phyloP scores from a whole-genome alignment of 1,140 invertebrate species.

The Psilanteris sp. region DNA sequence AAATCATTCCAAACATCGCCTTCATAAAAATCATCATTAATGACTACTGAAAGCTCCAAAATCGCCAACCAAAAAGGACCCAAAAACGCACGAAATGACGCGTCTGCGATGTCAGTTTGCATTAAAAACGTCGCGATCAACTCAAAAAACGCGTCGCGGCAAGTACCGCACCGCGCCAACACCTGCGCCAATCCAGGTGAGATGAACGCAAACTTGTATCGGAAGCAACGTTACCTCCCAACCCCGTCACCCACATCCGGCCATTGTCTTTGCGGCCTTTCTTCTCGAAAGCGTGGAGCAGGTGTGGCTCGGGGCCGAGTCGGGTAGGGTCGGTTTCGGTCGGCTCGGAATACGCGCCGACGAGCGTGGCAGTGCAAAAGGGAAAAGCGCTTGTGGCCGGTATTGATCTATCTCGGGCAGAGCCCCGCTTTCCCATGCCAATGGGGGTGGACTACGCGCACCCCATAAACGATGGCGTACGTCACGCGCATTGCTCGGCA shows the following conservation, averaged over 20 bases:
- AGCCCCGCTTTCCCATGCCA: conserved; percentile 64
- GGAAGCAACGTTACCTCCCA: not conserved
- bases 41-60: too few species aligned
- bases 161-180: too few species aligned
- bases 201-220: not conserved
- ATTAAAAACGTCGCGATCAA: too few species aligned
- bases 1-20: too few species aligned
- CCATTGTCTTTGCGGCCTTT: conserved; percentile 18
- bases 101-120: too few species aligned
- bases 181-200: conserved; percentile 6
- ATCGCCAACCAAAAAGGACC: not conserved
- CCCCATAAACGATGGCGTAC: conserved; percentile 28
- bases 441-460: conserved; percentile 68
- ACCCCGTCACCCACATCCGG: conserved; percentile 38
- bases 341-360: conserved; percentile 15
- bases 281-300: conserved; percentile 21
- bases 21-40: too few species aligned
- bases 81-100: too few species aligned
- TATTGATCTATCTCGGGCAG: conserved; percentile 69
- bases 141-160: too few species aligned
- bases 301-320: conserved; percentile 40
- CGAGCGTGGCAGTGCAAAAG: conserved; percentile 40
- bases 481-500: not conserved
- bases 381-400: conserved; percentile 62
- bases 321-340: conserved; percentile 40